Conservation (phyloP, 2,797 vertebrate species). For the Melanotaenia parkinsoni region DNA sequence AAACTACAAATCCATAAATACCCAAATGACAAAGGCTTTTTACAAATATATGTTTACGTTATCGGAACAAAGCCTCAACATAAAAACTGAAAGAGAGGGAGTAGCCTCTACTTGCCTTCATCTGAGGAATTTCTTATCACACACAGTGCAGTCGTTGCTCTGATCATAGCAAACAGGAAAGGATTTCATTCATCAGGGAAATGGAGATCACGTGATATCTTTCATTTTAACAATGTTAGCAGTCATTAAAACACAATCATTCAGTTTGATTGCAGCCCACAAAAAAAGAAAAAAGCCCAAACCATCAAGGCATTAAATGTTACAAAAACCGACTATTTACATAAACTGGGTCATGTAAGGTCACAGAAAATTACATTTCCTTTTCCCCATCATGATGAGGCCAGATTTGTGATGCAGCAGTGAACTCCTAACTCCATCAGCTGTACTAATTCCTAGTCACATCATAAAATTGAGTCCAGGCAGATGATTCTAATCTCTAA, state of each 20-base stretch:
- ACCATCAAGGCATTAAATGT: background rate
- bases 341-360: slow-evolving; percentile 7
- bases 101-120: background rate
- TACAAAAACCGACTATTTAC: background rate
- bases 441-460: slow-evolving; percentile 18
- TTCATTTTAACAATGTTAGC: background rate
- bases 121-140: slow-evolving; percentile 18
- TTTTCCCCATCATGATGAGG: slow-evolving; percentile 28
- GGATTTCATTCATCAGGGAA: background rate
- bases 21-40: slow-evolving; percentile 44
- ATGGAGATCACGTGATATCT: background rate
- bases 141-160: background rate
- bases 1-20: slow-evolving; percentile 61
- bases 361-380: slow-evolving; percentile 1
- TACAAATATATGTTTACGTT: slow-evolving; percentile 36
- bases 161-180: background rate
- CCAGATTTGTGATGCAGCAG: slow-evolving; percentile 40
- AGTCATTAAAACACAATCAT: background rate
- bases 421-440: slow-evolving; percentile 14
- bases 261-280: background rate
- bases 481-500: slow-evolving; percentile 34
- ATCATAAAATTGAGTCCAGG: slow-evolving; percentile 13
- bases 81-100: slow-evolving; percentile 17
- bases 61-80: slow-evolving; percentile 14
- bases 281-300: background rate